Conservation (phyloP, 2,888 invertebrate species). For the Nephrotoma flavescens region DNA sequence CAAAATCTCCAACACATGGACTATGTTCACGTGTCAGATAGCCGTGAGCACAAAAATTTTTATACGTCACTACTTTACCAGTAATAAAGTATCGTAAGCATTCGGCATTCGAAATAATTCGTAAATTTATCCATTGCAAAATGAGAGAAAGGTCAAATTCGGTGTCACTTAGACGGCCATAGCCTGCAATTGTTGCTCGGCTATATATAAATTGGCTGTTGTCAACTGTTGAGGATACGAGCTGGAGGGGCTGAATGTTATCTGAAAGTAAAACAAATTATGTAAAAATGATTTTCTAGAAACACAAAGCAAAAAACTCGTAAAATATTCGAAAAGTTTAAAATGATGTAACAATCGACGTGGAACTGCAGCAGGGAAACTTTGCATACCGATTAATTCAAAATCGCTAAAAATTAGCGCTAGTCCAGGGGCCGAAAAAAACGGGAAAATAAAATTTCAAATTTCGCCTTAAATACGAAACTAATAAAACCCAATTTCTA, state of each 20-base stretch:
- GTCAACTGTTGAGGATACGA: background rate
- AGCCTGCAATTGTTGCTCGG: background rate
- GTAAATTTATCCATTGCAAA: background rate
- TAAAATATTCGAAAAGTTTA: no score
- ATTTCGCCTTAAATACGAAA: no score
- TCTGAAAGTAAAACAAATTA: background rate
- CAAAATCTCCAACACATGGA: background rate
- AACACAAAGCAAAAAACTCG: no score
- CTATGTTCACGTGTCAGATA: background rate
- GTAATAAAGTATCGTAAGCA: background rate
- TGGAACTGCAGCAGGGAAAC: no score
- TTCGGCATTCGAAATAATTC: background rate
- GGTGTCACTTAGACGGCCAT: background rate
- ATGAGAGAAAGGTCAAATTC: background rate
- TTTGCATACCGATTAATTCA: no score
- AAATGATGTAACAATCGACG: no score
- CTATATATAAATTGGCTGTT: background rate
- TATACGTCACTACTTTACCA: background rate
- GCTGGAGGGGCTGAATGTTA: background rate
- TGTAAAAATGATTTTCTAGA: no score
- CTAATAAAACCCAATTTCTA: no score
- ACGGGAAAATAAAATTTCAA: no score
- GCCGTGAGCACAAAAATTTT: background rate
- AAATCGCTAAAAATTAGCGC: no score
- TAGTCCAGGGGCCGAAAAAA: no score